These are phyloP conservation scores for Varanus komodoensis DNA, from an alignment of 2,113 vertebrate species.

Conservation along the genomic window DNA sequence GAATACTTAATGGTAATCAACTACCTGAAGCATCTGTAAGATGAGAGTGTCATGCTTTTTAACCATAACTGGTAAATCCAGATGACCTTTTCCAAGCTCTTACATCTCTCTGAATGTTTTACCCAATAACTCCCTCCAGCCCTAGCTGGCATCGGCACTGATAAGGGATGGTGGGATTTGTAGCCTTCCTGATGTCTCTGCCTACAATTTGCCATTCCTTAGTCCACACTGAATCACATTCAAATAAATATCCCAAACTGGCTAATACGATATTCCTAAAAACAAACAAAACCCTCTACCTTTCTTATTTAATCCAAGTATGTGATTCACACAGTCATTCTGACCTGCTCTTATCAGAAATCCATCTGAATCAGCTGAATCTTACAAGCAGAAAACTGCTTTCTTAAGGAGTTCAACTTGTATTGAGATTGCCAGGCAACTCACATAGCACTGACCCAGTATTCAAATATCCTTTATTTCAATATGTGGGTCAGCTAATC, in stretches of 20 bases:
- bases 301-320: neutral
- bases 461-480: neutral
- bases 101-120: no score
- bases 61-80: neutral
- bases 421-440: neutral
- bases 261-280: neutral
- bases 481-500: conserved; percentile 2
- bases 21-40: neutral
- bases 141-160: no score
- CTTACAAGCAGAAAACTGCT: neutral
- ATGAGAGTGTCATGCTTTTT: neutral
- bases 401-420: neutral
- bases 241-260: neutral
- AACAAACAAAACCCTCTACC: no score
- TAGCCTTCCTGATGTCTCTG: no score
- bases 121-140: no score
- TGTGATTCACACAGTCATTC: neutral
- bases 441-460: neutral
- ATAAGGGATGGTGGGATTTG: no score
- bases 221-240: neutral
- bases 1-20: neutral
- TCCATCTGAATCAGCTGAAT: neutral
- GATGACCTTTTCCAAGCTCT: neutral
- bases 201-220: no score
- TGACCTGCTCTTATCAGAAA: neutral